These are phyloP conservation scores for Sus scrofa DNA, from an alignment of 2,113 vertebrate species.

Conservation along the genomic window T2T-Sscrofa CM000820.6:58818501-58819000, in stretches of 20 bases:
- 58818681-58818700: neutral
- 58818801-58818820: neutral
- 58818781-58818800: neutral
- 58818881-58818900: neutral
- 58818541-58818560: neutral
- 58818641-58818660: neutral
- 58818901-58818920: neutral
- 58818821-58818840: neutral
- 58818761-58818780: neutral
- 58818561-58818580: neutral
- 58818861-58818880: neutral
- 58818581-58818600: neutral
- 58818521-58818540: neutral
- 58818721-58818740: neutral
- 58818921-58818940: neutral
- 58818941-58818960: neutral
- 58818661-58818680: neutral
- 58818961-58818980: neutral
- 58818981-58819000: neutral
- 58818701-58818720: neutral
- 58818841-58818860: neutral
- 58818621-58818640: neutral
- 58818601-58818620: neutral
- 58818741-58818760: neutral
- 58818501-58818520: neutral